Evolutionary conservation across 2,113 vertebrate genomes (phyloP).

Genomic region (Dasyprocta punctata): DNA sequence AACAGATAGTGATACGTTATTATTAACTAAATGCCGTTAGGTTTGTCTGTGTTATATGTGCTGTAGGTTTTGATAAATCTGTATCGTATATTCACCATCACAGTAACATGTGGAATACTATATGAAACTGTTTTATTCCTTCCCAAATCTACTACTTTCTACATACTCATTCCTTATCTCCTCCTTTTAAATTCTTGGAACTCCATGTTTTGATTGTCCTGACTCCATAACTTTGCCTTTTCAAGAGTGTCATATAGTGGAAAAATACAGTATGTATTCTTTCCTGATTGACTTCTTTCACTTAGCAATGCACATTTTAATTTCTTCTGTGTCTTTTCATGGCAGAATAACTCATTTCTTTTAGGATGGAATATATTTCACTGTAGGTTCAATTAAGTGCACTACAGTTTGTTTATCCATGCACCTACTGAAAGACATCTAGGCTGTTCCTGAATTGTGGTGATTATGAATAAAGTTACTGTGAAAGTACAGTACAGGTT

Average conservation of each 20-base stretch:
- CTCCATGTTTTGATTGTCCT: not conserved
- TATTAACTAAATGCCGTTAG: not conserved
- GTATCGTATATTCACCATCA: not conserved
- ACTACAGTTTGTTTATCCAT: too few relatives aligned
- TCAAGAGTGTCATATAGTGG: not conserved
- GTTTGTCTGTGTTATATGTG: not conserved
- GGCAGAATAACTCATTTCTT: not conserved
- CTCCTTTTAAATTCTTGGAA: not conserved
- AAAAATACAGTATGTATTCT: not conserved
- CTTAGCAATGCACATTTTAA: not conserved
- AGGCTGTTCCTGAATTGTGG: not conserved
- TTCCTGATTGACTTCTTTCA: not conserved
- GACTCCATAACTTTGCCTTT: not conserved
- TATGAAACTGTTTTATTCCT: too few relatives aligned
- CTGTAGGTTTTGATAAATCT: not conserved
- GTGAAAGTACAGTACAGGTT: not conserved
- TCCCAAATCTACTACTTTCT: not conserved
- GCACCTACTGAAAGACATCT: not conserved
- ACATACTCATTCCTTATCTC: not conserved
- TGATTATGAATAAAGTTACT: not conserved
- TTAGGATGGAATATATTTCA: not conserved
- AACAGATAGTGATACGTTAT: not conserved
- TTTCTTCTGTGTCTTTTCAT: not conserved
- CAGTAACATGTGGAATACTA: not conserved
- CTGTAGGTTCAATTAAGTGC: not conserved